These are phyloP conservation scores for Euwallacea fornicatus DNA, from an alignment of 1,140 invertebrate species.

Conservation along the genomic window DNA sequence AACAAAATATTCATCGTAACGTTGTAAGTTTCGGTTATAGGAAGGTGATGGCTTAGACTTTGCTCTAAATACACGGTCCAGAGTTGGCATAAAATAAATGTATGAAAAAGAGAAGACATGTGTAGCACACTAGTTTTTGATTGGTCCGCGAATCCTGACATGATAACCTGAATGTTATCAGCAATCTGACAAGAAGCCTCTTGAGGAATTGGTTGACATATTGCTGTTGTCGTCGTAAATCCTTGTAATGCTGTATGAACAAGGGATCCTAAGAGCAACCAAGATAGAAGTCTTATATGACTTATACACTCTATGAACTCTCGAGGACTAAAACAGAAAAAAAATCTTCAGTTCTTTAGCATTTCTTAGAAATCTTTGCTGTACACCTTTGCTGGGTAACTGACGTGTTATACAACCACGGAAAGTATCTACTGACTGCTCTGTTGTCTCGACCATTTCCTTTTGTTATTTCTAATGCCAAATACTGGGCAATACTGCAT, in stretches of 20 bases:
- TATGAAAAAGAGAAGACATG: conserved; percentile 87
- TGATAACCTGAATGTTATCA: conserved; percentile 93
- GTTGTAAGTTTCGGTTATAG: conserved; percentile 69
- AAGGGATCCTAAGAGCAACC: conserved; percentile 92
- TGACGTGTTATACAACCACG: conserved; percentile 89
- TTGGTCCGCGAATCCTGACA: conserved; percentile 96
- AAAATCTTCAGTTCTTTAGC: background rate
- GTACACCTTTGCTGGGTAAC: conserved; percentile 79
- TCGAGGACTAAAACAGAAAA: conserved; percentile 67
- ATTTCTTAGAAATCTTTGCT: background rate
- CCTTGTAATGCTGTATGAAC: conserved; percentile 77
- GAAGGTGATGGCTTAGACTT: conserved; percentile 67
- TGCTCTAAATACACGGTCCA: conserved; percentile 99
- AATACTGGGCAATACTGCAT: conserved; percentile 91
- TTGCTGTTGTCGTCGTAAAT: conserved; percentile 49
- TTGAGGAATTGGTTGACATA: conserved; percentile 89
- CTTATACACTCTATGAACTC: conserved; percentile 95
- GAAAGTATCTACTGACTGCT: conserved; percentile 81
- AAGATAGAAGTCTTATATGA: conserved; percentile 92
- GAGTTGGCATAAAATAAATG: conserved; percentile 83
- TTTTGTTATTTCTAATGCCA: conserved; percentile 89
- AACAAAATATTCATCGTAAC: conserved; percentile 82
- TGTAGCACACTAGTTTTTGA: conserved; percentile 86
- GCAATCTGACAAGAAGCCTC: conserved; percentile 95
- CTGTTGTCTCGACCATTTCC: conserved; percentile 84